Percentiles rank a stretch among this genome's conserved stretches.
These are phyloP conservation scores for Dynastes maya DNA, from an alignment of 2,888 invertebrate species.

Conservation along the genomic window DNA sequence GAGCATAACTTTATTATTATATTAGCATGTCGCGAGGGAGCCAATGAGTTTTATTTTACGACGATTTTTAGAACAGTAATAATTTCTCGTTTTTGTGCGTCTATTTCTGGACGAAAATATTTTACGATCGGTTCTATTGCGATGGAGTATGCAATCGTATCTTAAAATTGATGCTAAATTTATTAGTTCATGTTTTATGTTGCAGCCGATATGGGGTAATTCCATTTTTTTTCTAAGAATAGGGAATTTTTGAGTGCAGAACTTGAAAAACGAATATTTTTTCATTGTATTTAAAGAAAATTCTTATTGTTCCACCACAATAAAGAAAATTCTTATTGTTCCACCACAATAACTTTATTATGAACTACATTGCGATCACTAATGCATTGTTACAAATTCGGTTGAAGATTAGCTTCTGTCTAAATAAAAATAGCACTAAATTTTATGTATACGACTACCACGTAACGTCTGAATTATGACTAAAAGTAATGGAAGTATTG, in stretches of 20 bases:
- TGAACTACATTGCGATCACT: too few relatives aligned
- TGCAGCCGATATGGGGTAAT: conserved; percentile 2
- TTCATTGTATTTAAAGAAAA: too few relatives aligned
- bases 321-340: too few relatives aligned
- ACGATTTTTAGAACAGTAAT: conserved; percentile 32
- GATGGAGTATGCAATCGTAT: conserved; percentile 25
- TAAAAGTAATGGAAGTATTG: too few relatives aligned
- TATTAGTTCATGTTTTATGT: conserved; percentile 24
- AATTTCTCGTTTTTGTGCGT: conserved; percentile 30
- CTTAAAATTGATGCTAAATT: conserved; percentile 32
- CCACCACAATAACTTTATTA: too few relatives aligned
- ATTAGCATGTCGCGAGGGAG: conserved; percentile 32
- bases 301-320: too few relatives aligned
- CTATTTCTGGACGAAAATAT: conserved; percentile 37
- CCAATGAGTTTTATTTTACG: conserved; percentile 44
- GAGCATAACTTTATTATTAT: conserved; percentile 39
- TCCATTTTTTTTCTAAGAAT: background rate
- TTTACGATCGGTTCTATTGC: conserved; percentile 18
- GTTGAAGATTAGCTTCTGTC: too few relatives aligned
- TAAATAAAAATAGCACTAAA: too few relatives aligned
- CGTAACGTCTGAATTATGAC: too few relatives aligned
- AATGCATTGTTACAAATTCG: too few relatives aligned
- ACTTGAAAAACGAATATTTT: background rate
- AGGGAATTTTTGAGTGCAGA: background rate
- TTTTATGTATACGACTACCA: too few relatives aligned